phyloP scores from a whole-genome alignment of 2,797 vertebrate genomes.

The Cyprinodon diabolis region DNA sequence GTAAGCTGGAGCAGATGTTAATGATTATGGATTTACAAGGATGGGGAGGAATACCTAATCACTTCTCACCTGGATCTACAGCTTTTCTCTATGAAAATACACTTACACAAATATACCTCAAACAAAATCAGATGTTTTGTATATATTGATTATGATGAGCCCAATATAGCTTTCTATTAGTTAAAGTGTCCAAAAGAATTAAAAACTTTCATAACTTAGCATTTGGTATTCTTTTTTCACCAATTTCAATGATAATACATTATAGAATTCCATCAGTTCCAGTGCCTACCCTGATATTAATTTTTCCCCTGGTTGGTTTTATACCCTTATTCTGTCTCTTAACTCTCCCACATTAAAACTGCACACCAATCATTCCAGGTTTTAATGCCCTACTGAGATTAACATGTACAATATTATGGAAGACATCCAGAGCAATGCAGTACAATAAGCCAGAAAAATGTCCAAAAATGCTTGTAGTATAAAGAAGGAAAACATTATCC shows the following conservation, averaged over 20 bases:
- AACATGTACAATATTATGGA: constrained; percentile 77
- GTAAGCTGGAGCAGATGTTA: constrained; percentile 84
- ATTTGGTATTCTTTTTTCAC: constrained; percentile 61
- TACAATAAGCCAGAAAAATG: constrained; percentile 48
- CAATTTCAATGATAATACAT: constrained; percentile 74
- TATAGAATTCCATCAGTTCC: constrained; percentile 82
- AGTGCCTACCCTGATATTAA: constrained; percentile 82
- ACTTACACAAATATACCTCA: constrained; percentile 35
- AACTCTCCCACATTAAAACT: constrained; percentile 76
- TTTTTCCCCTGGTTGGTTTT: constrained; percentile 84
- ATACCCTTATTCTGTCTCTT: constrained; percentile 75
- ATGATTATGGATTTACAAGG: constrained; percentile 84
- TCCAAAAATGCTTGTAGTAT: constrained; percentile 34
- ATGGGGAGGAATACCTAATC: constrained; percentile 78
- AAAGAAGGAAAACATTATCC: constrained; percentile 20
- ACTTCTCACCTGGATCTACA: constrained; percentile 57
- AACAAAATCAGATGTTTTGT: constrained; percentile 23
- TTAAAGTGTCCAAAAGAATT: constrained; percentile 52
- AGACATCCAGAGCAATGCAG: constrained; percentile 54
- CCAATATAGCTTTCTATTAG: constrained; percentile 34
- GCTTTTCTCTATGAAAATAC: constrained; percentile 47
- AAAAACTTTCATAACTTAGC: constrained; percentile 64
- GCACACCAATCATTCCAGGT: constrained; percentile 76
- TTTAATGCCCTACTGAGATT: constrained; percentile 78
- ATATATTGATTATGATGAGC: constrained; percentile 20